phyloP scores from a whole-genome alignment of 1,140 invertebrate genomes.

The Pogonognathellus flavescens region DNA sequence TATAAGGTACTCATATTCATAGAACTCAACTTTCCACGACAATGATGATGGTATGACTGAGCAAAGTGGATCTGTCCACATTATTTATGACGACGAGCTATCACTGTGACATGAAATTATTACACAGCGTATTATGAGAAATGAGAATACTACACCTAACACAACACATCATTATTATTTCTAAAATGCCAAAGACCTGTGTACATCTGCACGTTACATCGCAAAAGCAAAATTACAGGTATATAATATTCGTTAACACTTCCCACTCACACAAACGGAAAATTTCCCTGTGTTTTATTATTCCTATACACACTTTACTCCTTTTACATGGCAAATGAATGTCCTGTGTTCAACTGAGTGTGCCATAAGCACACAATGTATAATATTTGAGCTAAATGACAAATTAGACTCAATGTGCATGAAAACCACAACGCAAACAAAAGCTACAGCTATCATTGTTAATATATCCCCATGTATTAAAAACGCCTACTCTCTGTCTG shows the following conservation, averaged over 20 bases:
- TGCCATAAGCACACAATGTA: not conserved
- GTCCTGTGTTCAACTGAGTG: not conserved
- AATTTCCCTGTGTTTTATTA: not conserved
- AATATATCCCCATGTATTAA: not conserved
- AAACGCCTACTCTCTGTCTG: not conserved
- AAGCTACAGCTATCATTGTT: not conserved
- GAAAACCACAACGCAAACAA: not conserved
- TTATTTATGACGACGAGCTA: slow-evolving; percentile 32
- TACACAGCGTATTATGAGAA: not conserved
- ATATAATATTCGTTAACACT: too few relatives aligned
- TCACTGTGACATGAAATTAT: not conserved
- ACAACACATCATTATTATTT: too few relatives aligned
- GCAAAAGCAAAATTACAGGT: too few relatives aligned
- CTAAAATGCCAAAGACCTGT: too few relatives aligned
- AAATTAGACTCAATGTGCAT: slow-evolving; percentile 10
- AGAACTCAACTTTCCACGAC: not conserved
- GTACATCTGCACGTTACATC: too few relatives aligned
- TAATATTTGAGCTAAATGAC: slow-evolving; percentile 7
- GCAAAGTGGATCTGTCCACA: slow-evolving; percentile 3
- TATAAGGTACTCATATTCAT: not conserved
- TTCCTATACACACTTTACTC: not conserved
- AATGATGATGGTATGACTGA: slow-evolving; percentile 39
- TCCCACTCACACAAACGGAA: too few relatives aligned
- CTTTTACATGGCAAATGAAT: not conserved
- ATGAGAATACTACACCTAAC: not conserved